These are phyloP conservation scores for Eupithecia dodoneata DNA, from an alignment of 2,888 invertebrate genomes.

Conservation along the genomic window DNA sequence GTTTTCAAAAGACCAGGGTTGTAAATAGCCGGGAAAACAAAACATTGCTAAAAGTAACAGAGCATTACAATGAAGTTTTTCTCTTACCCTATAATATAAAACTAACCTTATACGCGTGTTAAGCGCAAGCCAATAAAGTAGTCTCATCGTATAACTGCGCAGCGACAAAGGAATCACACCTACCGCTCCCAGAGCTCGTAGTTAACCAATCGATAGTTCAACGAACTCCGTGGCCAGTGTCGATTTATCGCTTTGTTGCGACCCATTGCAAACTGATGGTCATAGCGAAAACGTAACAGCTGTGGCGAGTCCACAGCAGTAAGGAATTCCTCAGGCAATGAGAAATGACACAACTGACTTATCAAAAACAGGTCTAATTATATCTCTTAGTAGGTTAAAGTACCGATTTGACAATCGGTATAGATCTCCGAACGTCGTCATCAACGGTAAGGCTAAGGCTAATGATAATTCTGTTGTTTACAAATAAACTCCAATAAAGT, in stretches of 20 bases:
- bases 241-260: conserved; percentile 59
- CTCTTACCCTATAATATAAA: too few species aligned
- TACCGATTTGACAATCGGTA: not conserved
- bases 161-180: conserved; percentile 39
- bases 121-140: conserved; percentile 7
- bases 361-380: too few species aligned
- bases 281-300: conserved; percentile 39
- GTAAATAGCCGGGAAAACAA: not conserved
- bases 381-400: not conserved
- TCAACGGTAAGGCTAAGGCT: not conserved
- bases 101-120: not conserved
- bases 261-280: conserved; percentile 40
- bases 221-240: conserved; percentile 57
- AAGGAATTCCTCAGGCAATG: too few species aligned
- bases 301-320: conserved; percentile 14
- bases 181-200: conserved; percentile 32
- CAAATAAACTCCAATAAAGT: not conserved
- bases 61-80: not conserved
- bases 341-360: too few species aligned
- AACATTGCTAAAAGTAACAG: not conserved
- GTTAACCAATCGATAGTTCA: conserved; percentile 64
- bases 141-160: conserved; percentile 17
- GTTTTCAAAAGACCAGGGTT: not conserved
- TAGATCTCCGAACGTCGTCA: too few species aligned
- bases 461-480: not conserved